A percentile compares a stretch with the other conserved stretches of the same genome.
phyloP scores from a whole-genome alignment of 2,797 vertebrate species.

The Threskiornis aethiopicus region DNA sequence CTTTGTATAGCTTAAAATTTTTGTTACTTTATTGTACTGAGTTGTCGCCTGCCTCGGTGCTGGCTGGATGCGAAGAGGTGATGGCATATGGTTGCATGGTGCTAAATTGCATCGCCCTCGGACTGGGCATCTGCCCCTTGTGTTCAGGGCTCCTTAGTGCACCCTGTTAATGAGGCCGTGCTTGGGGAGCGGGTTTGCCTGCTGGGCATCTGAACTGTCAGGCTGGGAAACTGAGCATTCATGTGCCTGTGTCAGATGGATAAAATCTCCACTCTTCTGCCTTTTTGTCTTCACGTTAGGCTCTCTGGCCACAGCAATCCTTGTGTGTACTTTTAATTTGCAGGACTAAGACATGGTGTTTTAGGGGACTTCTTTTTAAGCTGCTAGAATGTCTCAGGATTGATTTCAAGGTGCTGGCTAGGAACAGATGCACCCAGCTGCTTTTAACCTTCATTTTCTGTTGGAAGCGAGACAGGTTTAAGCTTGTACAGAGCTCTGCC shows the following conservation, averaged over 20 bases:
- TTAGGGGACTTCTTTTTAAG: neutral
- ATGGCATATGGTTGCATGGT: accelerated
- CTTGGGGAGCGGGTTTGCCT: neutral
- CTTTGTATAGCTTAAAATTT: neutral
- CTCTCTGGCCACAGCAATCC: neutral
- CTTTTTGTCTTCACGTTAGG: neutral
- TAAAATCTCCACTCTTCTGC: neutral
- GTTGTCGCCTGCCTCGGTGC: neutral
- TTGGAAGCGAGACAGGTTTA: neutral
- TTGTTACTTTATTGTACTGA: neutral
- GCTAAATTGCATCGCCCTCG: neutral
- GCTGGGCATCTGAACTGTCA: neutral
- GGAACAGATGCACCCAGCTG: constrained; percentile 28
- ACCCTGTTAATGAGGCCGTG: neutral
- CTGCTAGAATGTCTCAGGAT: neutral
- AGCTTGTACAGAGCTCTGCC: neutral
- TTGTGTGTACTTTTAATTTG: neutral
- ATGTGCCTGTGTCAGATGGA: neutral
- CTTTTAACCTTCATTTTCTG: constrained; percentile 38
- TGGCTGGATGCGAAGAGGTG: neutral
- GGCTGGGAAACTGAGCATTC: neutral
- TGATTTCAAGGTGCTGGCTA: constrained; percentile 16
- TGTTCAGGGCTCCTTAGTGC: neutral
- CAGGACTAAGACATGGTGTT: neutral
- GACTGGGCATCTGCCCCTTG: neutral